Evolutionary conservation across 1,140 invertebrate genomes (phyloP), one percentile per base, ranked within the genome.

Genomic region (Anadara kagoshimensis): DNA sequence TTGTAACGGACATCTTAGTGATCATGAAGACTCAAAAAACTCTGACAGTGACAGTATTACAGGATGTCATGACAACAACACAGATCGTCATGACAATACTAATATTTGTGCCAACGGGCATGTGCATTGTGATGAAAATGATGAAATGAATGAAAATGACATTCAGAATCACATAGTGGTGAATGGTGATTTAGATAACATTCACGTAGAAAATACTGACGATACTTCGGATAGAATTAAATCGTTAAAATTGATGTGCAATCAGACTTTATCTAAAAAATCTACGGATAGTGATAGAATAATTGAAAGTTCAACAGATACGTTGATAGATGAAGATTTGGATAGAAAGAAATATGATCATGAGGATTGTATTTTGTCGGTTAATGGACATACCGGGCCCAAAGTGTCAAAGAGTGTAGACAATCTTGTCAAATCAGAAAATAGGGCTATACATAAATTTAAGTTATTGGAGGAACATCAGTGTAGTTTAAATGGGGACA

Each of bases 251-350:
- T 36, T 36, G 29, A 36, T 36, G 29, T 36, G 29, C 29, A 36
- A 36, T 36, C 29, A 36, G 29, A 36, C 29, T 36, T 7, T 36
- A 36, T 36, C 29, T 36, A 36, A 36, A 36, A 45, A 47, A 45
- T 26, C 18, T 45, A 43, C 29, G 29, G 29, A 36, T 16, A 10
- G n/a, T 18, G 57, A 70, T 8, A 24, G 22, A 12, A 74, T 74
- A 20, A 65, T 90, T 73, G 89, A 90, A 75, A 90, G 89, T 74
- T 91, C 90, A 26, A 91, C 90, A 11, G 90, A 91, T 71, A 91
- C 90, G 0, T 74, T 91, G 47, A 89, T 89, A 0, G 88, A 88
- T 22, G 89, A 90, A 47, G 79, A 71, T 49, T 29, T 58, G 43
- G 47, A 59, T 69, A 36, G 36, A 14, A 62, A 49, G 41, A 62